Conservation (phyloP, 2,797 vertebrate genomes). For the Etheostoma perlongum region DNA sequence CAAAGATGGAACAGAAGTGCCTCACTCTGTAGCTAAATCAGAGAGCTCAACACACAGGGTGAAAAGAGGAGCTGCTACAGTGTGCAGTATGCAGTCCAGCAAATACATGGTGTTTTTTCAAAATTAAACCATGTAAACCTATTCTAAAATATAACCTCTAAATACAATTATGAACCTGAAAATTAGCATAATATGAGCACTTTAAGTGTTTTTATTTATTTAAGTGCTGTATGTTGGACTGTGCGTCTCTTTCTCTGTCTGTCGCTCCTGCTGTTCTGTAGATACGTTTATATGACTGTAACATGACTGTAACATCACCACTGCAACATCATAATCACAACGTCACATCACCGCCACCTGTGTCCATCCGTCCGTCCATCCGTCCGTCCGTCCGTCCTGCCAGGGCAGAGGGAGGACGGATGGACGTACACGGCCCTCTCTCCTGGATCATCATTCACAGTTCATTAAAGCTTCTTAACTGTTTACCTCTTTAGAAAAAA, state of each 20-base stretch:
- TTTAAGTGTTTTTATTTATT: no score
- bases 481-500: conserved; percentile 81
- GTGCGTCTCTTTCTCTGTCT: conserved; percentile 58
- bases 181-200: conserved; percentile 28
- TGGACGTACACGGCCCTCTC: conserved; percentile 40
- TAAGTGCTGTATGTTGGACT: conserved; percentile 9
- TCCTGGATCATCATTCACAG: conserved; percentile 83
- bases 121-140: no score
- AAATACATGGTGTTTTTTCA: no score
- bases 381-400: conserved; percentile 15
- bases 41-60: no score
- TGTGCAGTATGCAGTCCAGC: no score
- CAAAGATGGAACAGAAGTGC: no score
- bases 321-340: conserved; percentile 80
- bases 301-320: conserved; percentile 83
- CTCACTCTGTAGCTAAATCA: no score
- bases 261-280: conserved; percentile 79
- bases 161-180: no score
- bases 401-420: background rate
- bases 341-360: conserved; percentile 64
- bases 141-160: no score
- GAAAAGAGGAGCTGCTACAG: no score
- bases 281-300: conserved; percentile 78
- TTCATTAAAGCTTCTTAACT: conserved; percentile 87
- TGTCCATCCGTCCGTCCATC: conserved; percentile 6